A percentile compares a stretch with the other conserved stretches of the same genome.
Evolutionary conservation across 2,113 vertebrate genomes (phyloP).

Genomic region (Podarcis muralis): DNA sequence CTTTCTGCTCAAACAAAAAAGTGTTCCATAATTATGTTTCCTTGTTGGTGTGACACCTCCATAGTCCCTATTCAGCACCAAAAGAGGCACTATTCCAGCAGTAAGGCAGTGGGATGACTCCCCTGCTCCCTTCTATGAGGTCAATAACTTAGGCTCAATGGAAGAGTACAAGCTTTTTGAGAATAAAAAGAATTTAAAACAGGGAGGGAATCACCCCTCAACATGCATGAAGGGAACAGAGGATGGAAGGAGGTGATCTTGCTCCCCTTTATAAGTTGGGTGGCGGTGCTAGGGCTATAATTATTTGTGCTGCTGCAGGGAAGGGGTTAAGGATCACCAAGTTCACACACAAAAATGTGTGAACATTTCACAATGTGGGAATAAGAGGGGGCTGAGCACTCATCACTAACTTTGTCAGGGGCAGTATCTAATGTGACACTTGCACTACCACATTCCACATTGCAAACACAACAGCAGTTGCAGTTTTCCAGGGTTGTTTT

Average conservation of each 20-base stretch:
- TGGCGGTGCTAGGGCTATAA: neutral
- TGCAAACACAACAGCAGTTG: neutral
- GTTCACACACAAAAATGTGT: too few relatives aligned
- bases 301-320: neutral
- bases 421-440: neutral
- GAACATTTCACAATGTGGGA: neutral
- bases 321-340: neutral
- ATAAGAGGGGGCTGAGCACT: neutral
- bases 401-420: neutral
- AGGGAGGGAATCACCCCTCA: neutral
- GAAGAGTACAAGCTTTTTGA: neutral
- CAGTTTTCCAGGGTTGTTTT: neutral
- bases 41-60: too few relatives aligned
- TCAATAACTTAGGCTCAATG: neutral
- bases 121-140: neutral
- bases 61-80: neutral
- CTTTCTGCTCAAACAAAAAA: neutral
- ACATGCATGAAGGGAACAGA: neutral
- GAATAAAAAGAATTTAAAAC: neutral
- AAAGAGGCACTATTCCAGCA: neutral
- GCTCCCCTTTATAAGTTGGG: neutral
- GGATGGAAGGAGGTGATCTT: neutral
- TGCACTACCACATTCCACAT: neutral
- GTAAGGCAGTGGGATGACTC: too few relatives aligned
- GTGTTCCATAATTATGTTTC: neutral